Evolutionary conservation across 2,113 vertebrate genomes (phyloP), one percentile per base, ranked within the genome.

Genomic region (Syngnathus typhle): DNA sequence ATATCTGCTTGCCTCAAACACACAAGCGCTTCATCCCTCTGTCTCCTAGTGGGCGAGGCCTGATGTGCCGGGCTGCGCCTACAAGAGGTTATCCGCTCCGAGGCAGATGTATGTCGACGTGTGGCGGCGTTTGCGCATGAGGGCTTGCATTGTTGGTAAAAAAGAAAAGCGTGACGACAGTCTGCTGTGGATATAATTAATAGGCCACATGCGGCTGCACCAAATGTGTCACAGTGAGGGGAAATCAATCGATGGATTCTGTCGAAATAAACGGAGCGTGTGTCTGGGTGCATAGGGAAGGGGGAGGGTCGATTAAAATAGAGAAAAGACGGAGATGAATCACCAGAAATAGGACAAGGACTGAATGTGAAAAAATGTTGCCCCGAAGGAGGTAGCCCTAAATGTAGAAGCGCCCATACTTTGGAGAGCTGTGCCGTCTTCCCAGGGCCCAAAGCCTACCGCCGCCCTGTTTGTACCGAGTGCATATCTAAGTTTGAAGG

Each of bases 151-250:
- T 87, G 82, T 84, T 83, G 68, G 68, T 38, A 70, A 69, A 85
- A 32, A 82, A 76, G 79, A 68, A 77, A 70, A 85, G 85, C 79
- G 72, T 88, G 88, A 85, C 74, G 74, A 87, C 83, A 83, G 80
- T 87, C 84, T 87, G 85, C 86, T 88, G 86, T 86, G 85, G 86
- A 85, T 88, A 87, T 88, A 89, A 88, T 89, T 89, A 89, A 88
- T 88, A 86, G 88, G 85, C 82, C 88, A 81, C 88, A 88, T 88
- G 88, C 79, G 84, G 86, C 84, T 89, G 88, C 88, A 85, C 86
- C 88, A 85, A 88, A 89, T 89, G 86, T 88, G 86, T 89, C 88
- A 88, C 84, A 84, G 85, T 81, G 79, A 87, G 84, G 77, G 79
- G 83, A 89, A 89, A 89, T 88, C 88, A 89, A 89, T 89, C 83